Percentiles rank a stretch among this genome's conserved stretches.
These are phyloP conservation scores for Drosophila greeni DNA, from an alignment of 2,888 invertebrate genomes.

Conservation along the genomic window DNA sequence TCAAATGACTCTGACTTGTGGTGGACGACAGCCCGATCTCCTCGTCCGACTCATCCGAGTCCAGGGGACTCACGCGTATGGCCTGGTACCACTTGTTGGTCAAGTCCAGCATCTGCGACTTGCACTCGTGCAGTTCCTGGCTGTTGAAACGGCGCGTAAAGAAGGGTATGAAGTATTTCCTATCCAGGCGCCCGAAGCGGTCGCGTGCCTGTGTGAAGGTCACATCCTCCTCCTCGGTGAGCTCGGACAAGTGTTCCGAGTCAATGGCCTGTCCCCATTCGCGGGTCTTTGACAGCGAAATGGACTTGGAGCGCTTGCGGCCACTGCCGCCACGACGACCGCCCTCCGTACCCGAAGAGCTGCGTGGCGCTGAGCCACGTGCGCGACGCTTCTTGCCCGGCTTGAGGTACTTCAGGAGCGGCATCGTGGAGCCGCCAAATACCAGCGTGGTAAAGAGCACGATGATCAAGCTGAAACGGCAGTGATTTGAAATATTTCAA, in stretches of 20 bases:
- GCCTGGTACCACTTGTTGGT: slow-evolving; percentile 99
- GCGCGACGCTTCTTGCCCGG: slow-evolving; percentile 76
- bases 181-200: slow-evolving; percentile 94
- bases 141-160: slow-evolving; percentile 97
- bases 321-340: slow-evolving; percentile 76
- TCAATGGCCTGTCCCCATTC: slow-evolving; percentile 98
- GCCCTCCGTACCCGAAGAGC: slow-evolving; percentile 61
- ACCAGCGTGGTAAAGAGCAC: slow-evolving; percentile 96
- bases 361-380: slow-evolving; percentile 57
- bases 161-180: slow-evolving; percentile 96
- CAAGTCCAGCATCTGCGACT: slow-evolving; percentile 96
- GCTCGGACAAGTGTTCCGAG: slow-evolving; percentile 94
- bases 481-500: not conserved
- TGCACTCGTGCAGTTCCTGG: slow-evolving; percentile 96
- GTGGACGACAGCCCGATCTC: slow-evolving; percentile 75
- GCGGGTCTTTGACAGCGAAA: slow-evolving; percentile 97
- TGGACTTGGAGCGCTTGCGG: slow-evolving; percentile 86
- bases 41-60: slow-evolving; percentile 88
- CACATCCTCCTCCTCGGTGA: slow-evolving; percentile 95
- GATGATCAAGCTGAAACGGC: slow-evolving; percentile 85
- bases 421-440: slow-evolving; percentile 98
- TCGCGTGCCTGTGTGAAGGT: slow-evolving; percentile 87
- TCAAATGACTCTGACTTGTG: slow-evolving; percentile 68
- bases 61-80: slow-evolving; percentile 91
- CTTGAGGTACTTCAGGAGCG: slow-evolving; percentile 93